Evolutionary conservation across 2,888 invertebrate genomes (phyloP), one percentile per base, ranked within the genome.

Genomic region (Heliconius ethilla): DNA sequence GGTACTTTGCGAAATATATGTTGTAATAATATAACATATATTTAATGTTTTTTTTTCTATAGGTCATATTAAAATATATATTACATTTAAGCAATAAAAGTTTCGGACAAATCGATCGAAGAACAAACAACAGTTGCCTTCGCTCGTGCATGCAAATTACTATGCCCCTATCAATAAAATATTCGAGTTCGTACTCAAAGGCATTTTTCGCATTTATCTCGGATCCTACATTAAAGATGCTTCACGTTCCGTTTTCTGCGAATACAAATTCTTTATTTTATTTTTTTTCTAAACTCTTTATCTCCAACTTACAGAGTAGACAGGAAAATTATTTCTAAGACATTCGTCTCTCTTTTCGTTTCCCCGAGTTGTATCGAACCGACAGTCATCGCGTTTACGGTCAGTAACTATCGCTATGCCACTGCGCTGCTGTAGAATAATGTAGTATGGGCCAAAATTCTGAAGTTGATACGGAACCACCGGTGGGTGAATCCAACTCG

Each of bases 141-240:
- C 63, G 15, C 9, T 29, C 29, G 29, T 22, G 66, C 33, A 66
- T 66, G 70, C 27, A 45, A 45, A 27, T 25, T 45, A 69, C 11
- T 1, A 10, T 13, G 67, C 40, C n/a, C 25, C 40, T 18, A 40
- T 45, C 18, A 25, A 51, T 40, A 27, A 70, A 25, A 51, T 70
- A 45, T 70, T 45, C 27, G 45, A 70, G 18, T 69, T 25, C 25
- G 69, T 45, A 45, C 40, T 69, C 70, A 27, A 27, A 70, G 18
- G 27, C 70, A 51, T 51, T 70, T 70, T 18, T 45, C 70, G 27
- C 18, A 51, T 51, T 70, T 70, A 29, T 25, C 1, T 18, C 13
- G 22, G 11, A 10, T 67, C n/a, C 18, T 45, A 45, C 10, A 45
- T 70, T 18, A 27, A 51, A 27, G 7, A 51, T 51, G 3, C n/a